phyloP scores from a whole-genome alignment of 1,140 invertebrate genomes.

The Rhopalosiphum maidis region DNA sequence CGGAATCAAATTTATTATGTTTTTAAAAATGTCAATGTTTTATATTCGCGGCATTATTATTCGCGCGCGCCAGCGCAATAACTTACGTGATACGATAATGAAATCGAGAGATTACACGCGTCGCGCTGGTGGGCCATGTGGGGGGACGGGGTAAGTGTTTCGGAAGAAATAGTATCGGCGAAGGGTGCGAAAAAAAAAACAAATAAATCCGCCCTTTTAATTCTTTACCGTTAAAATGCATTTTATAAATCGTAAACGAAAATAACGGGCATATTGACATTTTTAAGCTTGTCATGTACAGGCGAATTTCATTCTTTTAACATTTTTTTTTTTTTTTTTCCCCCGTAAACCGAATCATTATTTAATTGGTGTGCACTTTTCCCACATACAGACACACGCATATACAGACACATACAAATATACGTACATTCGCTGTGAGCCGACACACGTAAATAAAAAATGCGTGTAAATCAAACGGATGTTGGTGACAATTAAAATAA shows the following conservation, averaged over 20 bases:
- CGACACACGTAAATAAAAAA: conserved; percentile 1
- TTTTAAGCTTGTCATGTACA: conserved; percentile 28
- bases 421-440: not conserved
- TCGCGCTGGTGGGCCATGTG: not conserved
- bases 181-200: conserved; percentile 40
- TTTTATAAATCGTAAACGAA: conserved; percentile 47
- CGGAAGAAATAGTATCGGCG: conserved; percentile 44
- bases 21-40: conserved; percentile 58
- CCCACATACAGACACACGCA: not conserved
- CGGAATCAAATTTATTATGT: conserved; percentile 57
- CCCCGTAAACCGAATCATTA: not conserved
- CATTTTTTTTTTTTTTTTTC: not conserved
- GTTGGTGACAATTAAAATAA: conserved; percentile 11
- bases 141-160: not conserved
- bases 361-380: conserved; percentile 13
- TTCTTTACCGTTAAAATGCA: conserved; percentile 30
- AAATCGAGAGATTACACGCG: conserved; percentile 57
- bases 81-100: conserved; percentile 57
- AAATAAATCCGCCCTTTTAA: conserved; percentile 52
- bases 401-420: not conserved
- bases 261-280: conserved; percentile 46
- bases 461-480: not conserved
- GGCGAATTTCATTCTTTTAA: not conserved
- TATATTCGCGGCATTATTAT: conserved; percentile 56
- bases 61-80: conserved; percentile 48